phyloP scores from a whole-genome alignment of 2,888 invertebrate genomes.

The Eubasilissa splendida region DNA sequence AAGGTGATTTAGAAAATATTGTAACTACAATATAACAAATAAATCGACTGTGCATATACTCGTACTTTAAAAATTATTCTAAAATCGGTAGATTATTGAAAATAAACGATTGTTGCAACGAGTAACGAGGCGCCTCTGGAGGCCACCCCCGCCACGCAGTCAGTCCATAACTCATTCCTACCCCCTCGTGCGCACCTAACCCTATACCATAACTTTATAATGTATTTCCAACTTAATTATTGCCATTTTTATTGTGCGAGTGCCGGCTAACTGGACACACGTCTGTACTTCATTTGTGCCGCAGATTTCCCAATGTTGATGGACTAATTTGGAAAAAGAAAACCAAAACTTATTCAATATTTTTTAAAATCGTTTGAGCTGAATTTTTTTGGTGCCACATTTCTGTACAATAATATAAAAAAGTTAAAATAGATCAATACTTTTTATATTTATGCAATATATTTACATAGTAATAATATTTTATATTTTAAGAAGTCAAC shows the following conservation, averaged over 20 bases:
- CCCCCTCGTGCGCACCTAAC: conserved; percentile 62
- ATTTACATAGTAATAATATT: no score
- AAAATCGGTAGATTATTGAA: no score
- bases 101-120: background rate
- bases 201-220: conserved; percentile 55
- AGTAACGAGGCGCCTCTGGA: conserved; percentile 64
- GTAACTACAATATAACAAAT: background rate
- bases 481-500: no score
- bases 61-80: no score
- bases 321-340: no score
- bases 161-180: conserved; percentile 65
- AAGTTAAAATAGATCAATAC: no score
- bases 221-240: conserved; percentile 48
- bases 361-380: no score
- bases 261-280: conserved; percentile 29
- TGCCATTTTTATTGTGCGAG: conserved; percentile 40
- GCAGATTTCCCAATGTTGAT: background rate
- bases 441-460: no score
- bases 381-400: no score
- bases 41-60: no score
- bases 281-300: conserved; percentile 17
- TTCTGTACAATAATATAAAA: no score
- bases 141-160: conserved; percentile 59
- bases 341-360: no score
- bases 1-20: background rate